These are phyloP conservation scores for Trissolcus brochymenae DNA, from an alignment of 2,888 invertebrate genomes.

Conservation along the genomic window DNA sequence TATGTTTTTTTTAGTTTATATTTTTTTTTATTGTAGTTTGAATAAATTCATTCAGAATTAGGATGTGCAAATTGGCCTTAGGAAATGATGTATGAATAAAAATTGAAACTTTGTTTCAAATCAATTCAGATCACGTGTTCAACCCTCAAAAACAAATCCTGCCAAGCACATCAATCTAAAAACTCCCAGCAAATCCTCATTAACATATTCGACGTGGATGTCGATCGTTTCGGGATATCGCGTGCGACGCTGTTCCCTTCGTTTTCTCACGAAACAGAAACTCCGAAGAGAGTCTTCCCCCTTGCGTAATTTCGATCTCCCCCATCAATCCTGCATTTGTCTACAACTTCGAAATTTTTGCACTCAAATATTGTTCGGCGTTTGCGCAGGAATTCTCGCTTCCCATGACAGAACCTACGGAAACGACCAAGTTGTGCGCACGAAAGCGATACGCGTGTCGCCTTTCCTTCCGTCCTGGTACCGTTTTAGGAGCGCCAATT, in stretches of 20 bases:
- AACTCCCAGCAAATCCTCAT: constrained; percentile 13
- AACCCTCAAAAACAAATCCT: no score
- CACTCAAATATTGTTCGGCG: constrained; percentile 33
- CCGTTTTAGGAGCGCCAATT: constrained; percentile 2
- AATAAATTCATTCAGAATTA: no score
- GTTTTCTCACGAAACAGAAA: constrained; percentile 41
- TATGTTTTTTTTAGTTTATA: no score
- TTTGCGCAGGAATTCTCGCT: constrained; percentile 37
- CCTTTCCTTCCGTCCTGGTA: constrained; percentile 29
- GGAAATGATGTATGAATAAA: no score
- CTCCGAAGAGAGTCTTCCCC: constrained; percentile 29
- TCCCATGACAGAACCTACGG: constrained; percentile 36
- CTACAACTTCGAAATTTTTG: constrained; percentile 22
- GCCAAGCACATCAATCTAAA: not conserved
- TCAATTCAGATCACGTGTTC: no score
- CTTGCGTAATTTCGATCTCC: constrained; percentile 36
- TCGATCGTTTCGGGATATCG: constrained; percentile 12
- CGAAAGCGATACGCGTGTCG: constrained; percentile 28
- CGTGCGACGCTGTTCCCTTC: constrained; percentile 20
- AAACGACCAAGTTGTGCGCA: constrained; percentile 42
- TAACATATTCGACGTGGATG: constrained; percentile 10
- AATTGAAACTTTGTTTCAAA: no score
- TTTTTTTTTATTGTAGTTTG: no score
- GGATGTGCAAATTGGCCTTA: no score
- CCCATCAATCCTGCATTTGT: constrained; percentile 29